Conservation (phyloP, 1,140 invertebrate species). For the Dryas iulia region DNA sequence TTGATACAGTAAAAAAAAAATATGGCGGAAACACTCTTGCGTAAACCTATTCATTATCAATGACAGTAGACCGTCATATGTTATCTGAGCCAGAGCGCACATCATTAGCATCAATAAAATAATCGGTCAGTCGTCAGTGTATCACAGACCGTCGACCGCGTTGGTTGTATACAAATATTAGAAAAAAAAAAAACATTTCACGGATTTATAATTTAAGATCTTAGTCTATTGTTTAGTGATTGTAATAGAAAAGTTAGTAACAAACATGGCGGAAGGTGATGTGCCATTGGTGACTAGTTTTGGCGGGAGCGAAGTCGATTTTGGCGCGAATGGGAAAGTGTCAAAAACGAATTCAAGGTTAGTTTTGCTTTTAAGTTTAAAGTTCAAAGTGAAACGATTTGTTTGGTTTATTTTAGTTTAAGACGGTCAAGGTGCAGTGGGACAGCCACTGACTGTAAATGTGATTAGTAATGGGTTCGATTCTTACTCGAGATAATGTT, state of each 20-base stretch:
- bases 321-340: constrained; percentile 63
- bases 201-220: background rate
- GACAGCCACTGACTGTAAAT: no score
- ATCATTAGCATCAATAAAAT: constrained; percentile 73
- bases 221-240: constrained; percentile 1
- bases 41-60: constrained; percentile 70
- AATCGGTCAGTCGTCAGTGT: constrained; percentile 58
- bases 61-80: constrained; percentile 62
- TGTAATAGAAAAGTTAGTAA: constrained; percentile 19
- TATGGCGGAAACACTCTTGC: constrained; percentile 44
- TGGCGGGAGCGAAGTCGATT: constrained; percentile 66
- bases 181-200: constrained; percentile 19
- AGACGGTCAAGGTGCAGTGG: no score
- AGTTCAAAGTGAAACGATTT: background rate
- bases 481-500: no score
- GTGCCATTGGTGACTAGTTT: constrained; percentile 70
- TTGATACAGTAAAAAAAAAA: constrained; percentile 5
- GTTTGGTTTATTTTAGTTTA: no score
- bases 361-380: constrained; percentile 37
- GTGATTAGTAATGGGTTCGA: no score
- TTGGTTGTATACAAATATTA: constrained; percentile 25
- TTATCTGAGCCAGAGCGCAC: constrained; percentile 59
- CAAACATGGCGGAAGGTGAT: constrained; percentile 66
- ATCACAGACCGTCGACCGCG: constrained; percentile 47
- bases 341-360: constrained; percentile 69